Evolutionary conservation across 2,888 invertebrate genomes (phyloP).

Genomic region (Thalpophila matura): DNA sequence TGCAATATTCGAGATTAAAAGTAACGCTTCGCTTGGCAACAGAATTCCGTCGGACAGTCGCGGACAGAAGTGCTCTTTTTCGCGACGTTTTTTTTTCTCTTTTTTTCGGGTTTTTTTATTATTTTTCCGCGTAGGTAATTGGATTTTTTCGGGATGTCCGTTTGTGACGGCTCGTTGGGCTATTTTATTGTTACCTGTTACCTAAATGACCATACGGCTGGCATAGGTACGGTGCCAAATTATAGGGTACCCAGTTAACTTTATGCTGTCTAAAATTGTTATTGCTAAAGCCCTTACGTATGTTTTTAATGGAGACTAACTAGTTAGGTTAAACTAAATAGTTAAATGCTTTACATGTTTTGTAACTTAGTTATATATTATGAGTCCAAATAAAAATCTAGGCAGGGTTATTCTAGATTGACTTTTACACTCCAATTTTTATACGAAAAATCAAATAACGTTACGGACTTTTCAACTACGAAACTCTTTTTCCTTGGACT

Average conservation of each 20-base stretch:
- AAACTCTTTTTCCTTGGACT: slow-evolving; percentile 29
- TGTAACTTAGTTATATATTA: neutral
- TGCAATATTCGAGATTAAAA: slow-evolving; percentile 90
- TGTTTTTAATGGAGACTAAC: slow-evolving; percentile 30
- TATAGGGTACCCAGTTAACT: slow-evolving; percentile 40
- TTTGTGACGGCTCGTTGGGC: slow-evolving; percentile 62
- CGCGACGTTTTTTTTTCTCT: slow-evolving; percentile 14
- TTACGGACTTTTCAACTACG: neutral
- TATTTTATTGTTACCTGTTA: slow-evolving; percentile 60
- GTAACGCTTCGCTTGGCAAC: slow-evolving; percentile 86
- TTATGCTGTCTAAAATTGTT: slow-evolving; percentile 41
- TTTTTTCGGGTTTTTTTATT: slow-evolving; percentile 60
- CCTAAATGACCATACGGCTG: slow-evolving; percentile 42
- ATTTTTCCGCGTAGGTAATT: slow-evolving; percentile 64
- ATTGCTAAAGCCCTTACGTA: slow-evolving; percentile 17
- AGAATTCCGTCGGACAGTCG: slow-evolving; percentile 75
- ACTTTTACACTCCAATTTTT: neutral
- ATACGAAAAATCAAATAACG: slow-evolving; percentile 2
- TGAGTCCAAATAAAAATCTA: neutral
- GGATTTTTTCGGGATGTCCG: slow-evolving; percentile 61
- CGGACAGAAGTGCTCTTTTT: slow-evolving; percentile 68
- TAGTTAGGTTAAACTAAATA: slow-evolving; percentile 17
- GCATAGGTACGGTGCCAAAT: slow-evolving; percentile 59
- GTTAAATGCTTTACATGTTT: neutral
- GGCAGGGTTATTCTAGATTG: neutral